Conservation (phyloP, 2,888 invertebrate species). For the Nycteola revayana region DNA sequence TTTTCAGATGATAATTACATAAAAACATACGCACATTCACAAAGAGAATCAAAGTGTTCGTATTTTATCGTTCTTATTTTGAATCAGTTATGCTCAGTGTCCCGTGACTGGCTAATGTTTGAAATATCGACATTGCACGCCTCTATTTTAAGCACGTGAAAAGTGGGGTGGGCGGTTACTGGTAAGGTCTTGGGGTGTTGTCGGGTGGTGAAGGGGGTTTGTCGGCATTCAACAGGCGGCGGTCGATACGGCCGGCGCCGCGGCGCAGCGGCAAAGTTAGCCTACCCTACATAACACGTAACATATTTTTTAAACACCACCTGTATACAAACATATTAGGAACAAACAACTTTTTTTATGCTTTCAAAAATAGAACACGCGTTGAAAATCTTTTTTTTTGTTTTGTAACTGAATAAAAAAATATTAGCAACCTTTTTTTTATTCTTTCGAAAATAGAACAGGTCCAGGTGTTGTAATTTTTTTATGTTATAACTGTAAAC, state of each 20-base stretch:
- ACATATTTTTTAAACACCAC: slow-evolving; percentile 17
- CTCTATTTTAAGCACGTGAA: slow-evolving; percentile 80
- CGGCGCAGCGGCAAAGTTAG: slow-evolving; percentile 59
- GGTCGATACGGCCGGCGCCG: slow-evolving; percentile 75
- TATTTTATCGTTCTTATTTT: slow-evolving; percentile 27
- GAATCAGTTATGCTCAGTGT: slow-evolving; percentile 51
- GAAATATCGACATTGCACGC: slow-evolving; percentile 76
- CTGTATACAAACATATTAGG: slow-evolving; percentile 20
- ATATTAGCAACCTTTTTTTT: too few relatives aligned
- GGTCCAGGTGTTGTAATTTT: too few relatives aligned
- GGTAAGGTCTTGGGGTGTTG: slow-evolving; percentile 58
- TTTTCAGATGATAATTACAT: slow-evolving; percentile 17
- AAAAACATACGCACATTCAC: slow-evolving; percentile 15
- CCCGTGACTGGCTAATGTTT: slow-evolving; percentile 67
- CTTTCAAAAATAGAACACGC: too few relatives aligned
- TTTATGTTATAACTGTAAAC: slow-evolving; percentile 5
- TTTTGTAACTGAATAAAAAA: too few relatives aligned
- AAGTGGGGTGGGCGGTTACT: slow-evolving; percentile 62
- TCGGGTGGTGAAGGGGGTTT: slow-evolving; percentile 45
- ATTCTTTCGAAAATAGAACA: too few relatives aligned
- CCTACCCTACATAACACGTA: slow-evolving; percentile 47
- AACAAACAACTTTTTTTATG: slow-evolving; percentile 11
- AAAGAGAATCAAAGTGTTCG: slow-evolving; percentile 10
- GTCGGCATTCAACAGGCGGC: slow-evolving; percentile 79
- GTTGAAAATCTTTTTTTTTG: background rate